These are phyloP conservation scores for Periophthalmus magnuspinnatus DNA, from an alignment of 2,797 vertebrate genomes.

Conservation along the genomic window DNA sequence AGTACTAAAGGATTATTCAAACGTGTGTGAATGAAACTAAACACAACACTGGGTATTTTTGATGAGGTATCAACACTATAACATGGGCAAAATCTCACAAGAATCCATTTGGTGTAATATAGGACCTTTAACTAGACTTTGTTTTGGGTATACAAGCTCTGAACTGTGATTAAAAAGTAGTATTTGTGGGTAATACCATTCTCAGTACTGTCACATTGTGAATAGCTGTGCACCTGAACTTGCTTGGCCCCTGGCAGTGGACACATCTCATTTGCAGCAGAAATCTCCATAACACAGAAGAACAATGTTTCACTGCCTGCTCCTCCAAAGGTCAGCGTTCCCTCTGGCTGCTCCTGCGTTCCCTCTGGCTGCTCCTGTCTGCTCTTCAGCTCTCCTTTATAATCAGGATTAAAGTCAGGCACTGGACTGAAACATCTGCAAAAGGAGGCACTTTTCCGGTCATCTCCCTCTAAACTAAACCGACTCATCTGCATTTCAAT, in stretches of 20 bases:
- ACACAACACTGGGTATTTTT: too few species aligned
- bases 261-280: conserved; percentile 16
- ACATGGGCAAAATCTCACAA: too few species aligned
- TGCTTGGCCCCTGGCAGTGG: conserved; percentile 34
- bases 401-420: conserved; percentile 8
- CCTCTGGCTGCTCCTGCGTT: conserved; percentile 48
- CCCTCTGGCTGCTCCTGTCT: conserved; percentile 41
- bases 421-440: conserved; percentile 17
- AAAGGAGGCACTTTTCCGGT: conserved; percentile 9
- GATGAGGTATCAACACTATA: too few species aligned
- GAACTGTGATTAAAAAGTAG: background rate
- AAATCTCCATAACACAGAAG: conserved; percentile 63
- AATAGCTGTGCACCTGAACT: conserved; percentile 11
- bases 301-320: conserved; percentile 50
- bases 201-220: background rate
- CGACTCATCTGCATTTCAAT: conserved; percentile 3
- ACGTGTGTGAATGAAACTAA: too few species aligned
- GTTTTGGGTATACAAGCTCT: background rate
- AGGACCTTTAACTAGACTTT: too few species aligned
- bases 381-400: conserved; percentile 17
- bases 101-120: too few species aligned
- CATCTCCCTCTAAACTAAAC: background rate
- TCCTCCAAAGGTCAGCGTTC: conserved; percentile 44
- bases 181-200: background rate
- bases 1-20: too few species aligned